Percentiles rank a stretch among this genome's conserved stretches.
Conservation (phyloP, 2,797 vertebrate genomes). For the Pogonophryne albipinna region DNA sequence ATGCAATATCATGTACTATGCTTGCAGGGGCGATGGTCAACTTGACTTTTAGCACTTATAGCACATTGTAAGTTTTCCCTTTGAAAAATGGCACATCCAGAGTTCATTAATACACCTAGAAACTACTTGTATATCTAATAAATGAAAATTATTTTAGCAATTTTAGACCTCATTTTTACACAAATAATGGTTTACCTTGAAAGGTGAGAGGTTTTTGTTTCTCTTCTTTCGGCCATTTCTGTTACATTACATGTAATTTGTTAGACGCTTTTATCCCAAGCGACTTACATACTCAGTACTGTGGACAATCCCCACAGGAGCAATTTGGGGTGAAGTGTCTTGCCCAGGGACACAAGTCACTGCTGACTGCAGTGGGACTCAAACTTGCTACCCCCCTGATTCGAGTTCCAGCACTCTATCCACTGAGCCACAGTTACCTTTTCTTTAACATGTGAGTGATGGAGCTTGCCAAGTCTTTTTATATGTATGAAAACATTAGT, state of each 20-base stretch:
- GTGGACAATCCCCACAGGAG: too few relatives aligned
- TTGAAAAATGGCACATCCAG: background rate
- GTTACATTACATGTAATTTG: too few relatives aligned
- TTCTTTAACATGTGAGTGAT: background rate
- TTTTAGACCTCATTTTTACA: background rate
- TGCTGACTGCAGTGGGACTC: too few relatives aligned
- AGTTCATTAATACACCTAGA: background rate
- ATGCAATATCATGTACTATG: background rate
- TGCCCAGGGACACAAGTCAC: too few relatives aligned
- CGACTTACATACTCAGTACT: too few relatives aligned
- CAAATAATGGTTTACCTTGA: background rate
- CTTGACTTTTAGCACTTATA: background rate
- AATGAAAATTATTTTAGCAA: background rate
- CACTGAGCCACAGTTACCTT: too few relatives aligned
- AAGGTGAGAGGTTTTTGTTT: background rate
- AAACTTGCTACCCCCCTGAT: too few relatives aligned
- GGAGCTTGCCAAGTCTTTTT: background rate
- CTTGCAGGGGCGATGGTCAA: background rate
- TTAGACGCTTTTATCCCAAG: too few relatives aligned
- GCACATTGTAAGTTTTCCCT: background rate
- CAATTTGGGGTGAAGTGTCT: too few relatives aligned
- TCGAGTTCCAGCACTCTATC: too few relatives aligned
- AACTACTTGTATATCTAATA: background rate
- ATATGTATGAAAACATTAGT: background rate
- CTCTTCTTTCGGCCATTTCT: background rate